Percentiles rank a stretch among this genome's conserved stretches.
Evolutionary conservation across 2,888 invertebrate genomes (phyloP).

Genomic region (Germaria angustata): DNA sequence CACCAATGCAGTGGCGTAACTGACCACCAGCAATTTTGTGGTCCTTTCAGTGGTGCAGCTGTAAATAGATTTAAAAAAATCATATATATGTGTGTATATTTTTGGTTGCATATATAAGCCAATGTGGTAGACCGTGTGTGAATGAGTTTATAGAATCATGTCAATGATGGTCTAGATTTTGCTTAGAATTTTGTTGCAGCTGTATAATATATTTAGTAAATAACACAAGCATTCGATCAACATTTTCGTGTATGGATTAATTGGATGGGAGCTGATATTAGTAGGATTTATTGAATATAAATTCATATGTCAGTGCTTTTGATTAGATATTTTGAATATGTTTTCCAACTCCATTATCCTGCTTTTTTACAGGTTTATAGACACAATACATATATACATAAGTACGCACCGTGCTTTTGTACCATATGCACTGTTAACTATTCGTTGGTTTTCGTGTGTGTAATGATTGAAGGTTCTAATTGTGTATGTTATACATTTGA

Average conservation of each 20-base stretch:
- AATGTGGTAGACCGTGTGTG: background rate
- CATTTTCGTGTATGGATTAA: background rate
- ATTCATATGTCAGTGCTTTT: slow-evolving; percentile 30
- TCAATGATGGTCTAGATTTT: slow-evolving; percentile 32
- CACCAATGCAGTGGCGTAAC: slow-evolving; percentile 90
- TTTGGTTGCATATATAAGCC: too few species aligned
- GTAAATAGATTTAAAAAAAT: slow-evolving; percentile 70
- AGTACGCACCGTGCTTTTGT: background rate
- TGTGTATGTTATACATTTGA: background rate
- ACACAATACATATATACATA: background rate
- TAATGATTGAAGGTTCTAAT: too few species aligned
- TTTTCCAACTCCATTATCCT: slow-evolving; percentile 11
- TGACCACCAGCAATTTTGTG: slow-evolving; percentile 90
- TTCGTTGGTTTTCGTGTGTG: too few species aligned
- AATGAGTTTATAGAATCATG: slow-evolving; percentile 4
- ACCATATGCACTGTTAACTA: background rate
- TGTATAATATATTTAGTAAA: slow-evolving; percentile 34
- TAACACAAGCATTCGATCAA: slow-evolving; percentile 27
- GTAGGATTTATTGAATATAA: background rate
- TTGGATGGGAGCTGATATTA: background rate
- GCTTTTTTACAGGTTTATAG: background rate
- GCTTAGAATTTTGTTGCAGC: background rate
- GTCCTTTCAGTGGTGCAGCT: slow-evolving; percentile 91
- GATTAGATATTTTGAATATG: slow-evolving; percentile 4
- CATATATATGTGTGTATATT: background rate